Percentiles rank a stretch among this genome's conserved stretches.
These are phyloP conservation scores for Anguilla anguilla DNA, from an alignment of 2,797 vertebrate genomes.

Conservation along the genomic window DNA sequence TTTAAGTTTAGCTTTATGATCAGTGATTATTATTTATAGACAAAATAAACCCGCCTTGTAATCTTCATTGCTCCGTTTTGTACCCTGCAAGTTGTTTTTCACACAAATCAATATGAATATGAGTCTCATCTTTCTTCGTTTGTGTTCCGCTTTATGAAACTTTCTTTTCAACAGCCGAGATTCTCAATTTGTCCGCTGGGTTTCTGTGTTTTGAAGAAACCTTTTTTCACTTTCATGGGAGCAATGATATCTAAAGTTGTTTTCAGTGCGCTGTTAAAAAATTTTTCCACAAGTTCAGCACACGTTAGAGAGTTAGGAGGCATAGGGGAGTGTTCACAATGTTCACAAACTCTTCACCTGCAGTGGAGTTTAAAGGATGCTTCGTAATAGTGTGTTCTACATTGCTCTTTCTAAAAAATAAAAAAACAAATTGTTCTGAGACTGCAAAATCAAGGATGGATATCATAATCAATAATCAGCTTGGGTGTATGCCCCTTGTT, in stretches of 20 bases:
- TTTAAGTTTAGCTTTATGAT: background rate
- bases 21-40: background rate
- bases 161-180: background rate
- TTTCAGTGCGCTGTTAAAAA: background rate
- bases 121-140: background rate
- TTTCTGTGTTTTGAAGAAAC: background rate
- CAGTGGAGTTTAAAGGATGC: background rate
- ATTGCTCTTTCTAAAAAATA: background rate
- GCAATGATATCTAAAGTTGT: conserved; percentile 3
- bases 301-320: background rate
- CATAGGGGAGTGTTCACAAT: background rate
- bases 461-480: background rate
- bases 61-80: background rate
- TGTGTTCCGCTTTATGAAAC: background rate
- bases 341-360: background rate
- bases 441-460: background rate
- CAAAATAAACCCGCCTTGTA: background rate
- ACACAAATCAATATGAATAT: background rate
- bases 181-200: background rate
- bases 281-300: conserved; percentile 5
- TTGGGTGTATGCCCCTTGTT: background rate
- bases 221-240: background rate
- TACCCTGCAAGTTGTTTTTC: background rate
- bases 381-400: background rate
- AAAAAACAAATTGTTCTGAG: background rate